phyloP scores from a whole-genome alignment of 1,140 invertebrate species.

The Steinernema khuongi region DNA sequence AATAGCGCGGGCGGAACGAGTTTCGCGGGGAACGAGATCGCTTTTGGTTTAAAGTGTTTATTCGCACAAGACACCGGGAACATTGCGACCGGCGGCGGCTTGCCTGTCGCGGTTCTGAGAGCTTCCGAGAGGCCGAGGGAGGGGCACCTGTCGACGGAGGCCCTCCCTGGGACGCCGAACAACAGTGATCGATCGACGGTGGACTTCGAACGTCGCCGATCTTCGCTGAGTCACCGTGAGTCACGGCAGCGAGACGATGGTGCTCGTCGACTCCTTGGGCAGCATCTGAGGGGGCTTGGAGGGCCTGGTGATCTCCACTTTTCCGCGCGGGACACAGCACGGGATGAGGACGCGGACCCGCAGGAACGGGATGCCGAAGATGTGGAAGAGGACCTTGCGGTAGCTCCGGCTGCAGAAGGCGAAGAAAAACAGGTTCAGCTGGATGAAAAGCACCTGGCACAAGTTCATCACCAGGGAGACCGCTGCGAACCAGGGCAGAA shows the following conservation, averaged over 20 bases:
- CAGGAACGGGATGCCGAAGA: background rate
- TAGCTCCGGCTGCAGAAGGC: slow-evolving; percentile 14
- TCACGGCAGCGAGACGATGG: background rate
- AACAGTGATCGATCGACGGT: background rate
- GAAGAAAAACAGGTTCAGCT: slow-evolving; percentile 10
- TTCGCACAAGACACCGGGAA: background rate
- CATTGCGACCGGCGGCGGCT: background rate
- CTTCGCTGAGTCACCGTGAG: background rate
- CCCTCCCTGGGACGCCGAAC: background rate
- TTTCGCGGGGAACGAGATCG: background rate
- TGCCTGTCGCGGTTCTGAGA: too few relatives aligned
- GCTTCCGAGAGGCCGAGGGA: too few relatives aligned
- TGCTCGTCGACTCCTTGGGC: background rate
- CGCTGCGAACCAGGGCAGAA: background rate
- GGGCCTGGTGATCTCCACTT: background rate
- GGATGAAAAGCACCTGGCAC: slow-evolving; percentile 5
- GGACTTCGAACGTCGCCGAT: background rate
- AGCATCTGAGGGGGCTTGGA: background rate
- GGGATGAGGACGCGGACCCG: background rate
- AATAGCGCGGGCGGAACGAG: background rate
- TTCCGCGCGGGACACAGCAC: background rate
- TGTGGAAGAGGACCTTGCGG: slow-evolving; percentile 6
- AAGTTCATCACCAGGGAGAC: background rate
- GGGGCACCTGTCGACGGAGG: too few relatives aligned
- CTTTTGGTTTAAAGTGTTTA: slow-evolving; percentile 1